A percentile compares a stretch with the other conserved stretches of the same genome.
Evolutionary conservation across 2,888 invertebrate genomes (phyloP).

Genomic region (Ecliptopera silaceata): DNA sequence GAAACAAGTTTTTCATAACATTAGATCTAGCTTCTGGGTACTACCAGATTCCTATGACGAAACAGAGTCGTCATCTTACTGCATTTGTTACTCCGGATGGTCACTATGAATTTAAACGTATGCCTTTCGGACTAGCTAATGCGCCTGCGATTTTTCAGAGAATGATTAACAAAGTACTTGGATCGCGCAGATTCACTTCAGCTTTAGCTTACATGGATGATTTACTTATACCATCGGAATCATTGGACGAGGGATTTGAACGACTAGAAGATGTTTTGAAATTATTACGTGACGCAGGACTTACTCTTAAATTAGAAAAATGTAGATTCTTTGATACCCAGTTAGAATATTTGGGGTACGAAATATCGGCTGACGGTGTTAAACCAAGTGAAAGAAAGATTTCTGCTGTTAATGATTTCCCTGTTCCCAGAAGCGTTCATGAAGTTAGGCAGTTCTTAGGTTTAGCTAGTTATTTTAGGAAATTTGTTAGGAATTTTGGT

Average conservation of each 20-base stretch:
- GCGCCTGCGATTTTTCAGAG: no score
- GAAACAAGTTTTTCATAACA: no score
- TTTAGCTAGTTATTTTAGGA: neutral
- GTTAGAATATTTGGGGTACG: neutral
- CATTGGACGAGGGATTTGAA: neutral
- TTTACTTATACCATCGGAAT: no score
- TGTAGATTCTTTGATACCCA: neutral
- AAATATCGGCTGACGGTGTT: neutral
- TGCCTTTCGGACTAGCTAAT: no score
- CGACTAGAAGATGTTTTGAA: neutral
- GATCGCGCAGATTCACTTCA: no score
- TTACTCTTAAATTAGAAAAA: neutral
- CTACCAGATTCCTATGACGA: no score
- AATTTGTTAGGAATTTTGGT: neutral
- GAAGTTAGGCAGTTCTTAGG: neutral
- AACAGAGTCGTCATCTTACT: no score
- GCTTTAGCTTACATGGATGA: neutral
- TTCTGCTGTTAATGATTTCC: neutral
- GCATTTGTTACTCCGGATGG: no score
- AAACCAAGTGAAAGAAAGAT: neutral
- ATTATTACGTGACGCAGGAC: neutral
- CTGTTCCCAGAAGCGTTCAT: neutral
- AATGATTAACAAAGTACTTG: no score
- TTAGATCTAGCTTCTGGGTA: no score
- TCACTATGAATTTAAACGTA: no score